Base-by-base conservation (phyloP, 92 coral and sea anemone species). In the Pocillopora grandis region DNA sequence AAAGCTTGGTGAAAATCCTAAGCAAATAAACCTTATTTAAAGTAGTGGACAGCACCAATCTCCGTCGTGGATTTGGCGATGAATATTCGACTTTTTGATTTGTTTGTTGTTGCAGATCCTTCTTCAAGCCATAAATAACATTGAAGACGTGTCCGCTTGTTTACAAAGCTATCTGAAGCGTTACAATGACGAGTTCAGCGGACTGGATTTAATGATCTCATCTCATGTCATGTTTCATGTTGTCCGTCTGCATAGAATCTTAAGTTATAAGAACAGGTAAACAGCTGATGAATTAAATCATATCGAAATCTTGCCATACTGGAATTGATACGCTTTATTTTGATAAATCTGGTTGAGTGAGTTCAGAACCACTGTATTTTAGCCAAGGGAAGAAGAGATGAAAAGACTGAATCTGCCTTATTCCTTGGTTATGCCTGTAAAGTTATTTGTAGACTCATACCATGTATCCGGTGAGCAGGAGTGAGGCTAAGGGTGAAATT, bases 201-300 rank as follows among this genome's bases (percentile, higher is more conserved):
- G 91, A 57, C 90, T 97, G 87, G 94, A 90, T 57, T 88, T 96
- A 78, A 90, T 94, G 91, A 82, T 92, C 10, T 97, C 99, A 57
- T 69, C 88, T 48, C 99, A 97, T 71, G 94, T 94, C 49, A 90
- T 97, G 92, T 91, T 90, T 80, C 98, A 97, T 66, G 92, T 97
- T 82, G 92, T 97, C 7, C 95, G 98, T 77, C 78, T 92, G 56
- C 99, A 97, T 85, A 93, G 99, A 67, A 88, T 97, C 66, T 77
- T 97, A 68, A 91, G 94, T 75, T 91, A 72, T 62, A 94, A 88
- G 76, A 97, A 94, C 99, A 97, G 99, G 99, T 97, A 67, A 52
- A 74, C 77, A 10, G 37, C 3, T 31, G 48, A 42, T 42, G 52
- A 7, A 42, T 7, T 42, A 7, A 42, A 42, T 27, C 27, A 55